Percentiles rank a stretch among this genome's conserved stretches.
These are phyloP conservation scores for Pholis gunnellus DNA, from an alignment of 2,113 vertebrate genomes.

Conservation along the genomic window DNA sequence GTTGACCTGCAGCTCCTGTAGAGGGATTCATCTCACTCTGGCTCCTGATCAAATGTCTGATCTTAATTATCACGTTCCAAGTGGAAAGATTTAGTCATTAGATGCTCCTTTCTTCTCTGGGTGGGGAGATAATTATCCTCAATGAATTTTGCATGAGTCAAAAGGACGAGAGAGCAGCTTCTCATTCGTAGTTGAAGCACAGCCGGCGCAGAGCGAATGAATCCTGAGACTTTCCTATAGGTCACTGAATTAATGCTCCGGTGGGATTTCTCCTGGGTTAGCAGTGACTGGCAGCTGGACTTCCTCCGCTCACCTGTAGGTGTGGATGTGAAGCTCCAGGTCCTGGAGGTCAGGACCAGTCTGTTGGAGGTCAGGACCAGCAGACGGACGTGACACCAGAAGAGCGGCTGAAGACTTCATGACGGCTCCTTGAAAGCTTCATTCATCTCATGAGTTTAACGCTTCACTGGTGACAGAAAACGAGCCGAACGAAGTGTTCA, in stretches of 20 bases:
- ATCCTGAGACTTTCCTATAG: constrained; percentile 85
- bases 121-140: constrained; percentile 47
- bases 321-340: constrained; percentile 23
- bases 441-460: too few species aligned
- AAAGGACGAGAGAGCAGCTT: constrained; percentile 56
- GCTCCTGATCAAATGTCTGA: constrained; percentile 44
- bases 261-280: constrained; percentile 83
- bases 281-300: constrained; percentile 67
- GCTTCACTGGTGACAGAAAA: too few species aligned
- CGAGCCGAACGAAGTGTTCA: too few species aligned
- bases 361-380: not conserved
- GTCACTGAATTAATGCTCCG: constrained; percentile 92
- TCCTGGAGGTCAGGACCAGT: not conserved
- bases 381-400: not conserved
- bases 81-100: constrained; percentile 32
- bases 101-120: constrained; percentile 14
- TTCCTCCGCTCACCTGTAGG: constrained; percentile 29
- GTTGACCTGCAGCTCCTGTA: constrained; percentile 10
- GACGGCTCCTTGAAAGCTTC: constrained; percentile 4
- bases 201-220: constrained; percentile 79
- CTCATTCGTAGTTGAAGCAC: constrained; percentile 75
- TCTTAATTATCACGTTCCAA: constrained; percentile 58
- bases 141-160: constrained; percentile 66
- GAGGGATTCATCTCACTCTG: constrained; percentile 39
- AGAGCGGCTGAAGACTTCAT: constrained; percentile 5